phyloP scores from a whole-genome alignment of 2,888 invertebrate species.

The Drosophila siamana region DNA sequence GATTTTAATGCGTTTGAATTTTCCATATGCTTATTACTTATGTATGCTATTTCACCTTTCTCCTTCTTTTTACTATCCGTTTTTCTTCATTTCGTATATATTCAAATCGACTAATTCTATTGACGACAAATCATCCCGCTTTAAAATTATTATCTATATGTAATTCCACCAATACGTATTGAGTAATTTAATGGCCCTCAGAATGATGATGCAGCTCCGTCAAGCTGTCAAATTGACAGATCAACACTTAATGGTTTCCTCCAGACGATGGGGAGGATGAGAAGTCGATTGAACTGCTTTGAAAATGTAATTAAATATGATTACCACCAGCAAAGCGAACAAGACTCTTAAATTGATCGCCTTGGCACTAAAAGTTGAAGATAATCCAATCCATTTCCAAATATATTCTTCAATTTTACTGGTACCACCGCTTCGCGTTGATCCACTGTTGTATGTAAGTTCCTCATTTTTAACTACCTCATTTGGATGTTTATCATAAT shows the following conservation, averaged over 20 bases:
- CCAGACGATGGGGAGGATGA: neutral
- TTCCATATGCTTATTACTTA: constrained; percentile 69
- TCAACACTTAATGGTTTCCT: constrained; percentile 4
- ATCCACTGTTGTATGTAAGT: constrained; percentile 90
- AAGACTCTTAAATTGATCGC: constrained; percentile 19
- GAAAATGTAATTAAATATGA: constrained; percentile 31
- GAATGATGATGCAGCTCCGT: constrained; percentile 18
- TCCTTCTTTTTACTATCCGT: constrained; percentile 65
- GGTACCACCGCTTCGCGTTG: constrained; percentile 27
- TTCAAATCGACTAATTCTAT: constrained; percentile 36
- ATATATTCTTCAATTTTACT: constrained; percentile 4
- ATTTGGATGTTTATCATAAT: constrained; percentile 94
- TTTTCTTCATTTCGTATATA: constrained; percentile 20
- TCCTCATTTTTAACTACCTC: constrained; percentile 97
- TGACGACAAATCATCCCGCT: constrained; percentile 15
- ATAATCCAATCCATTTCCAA: constrained; percentile 22
- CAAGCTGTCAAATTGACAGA: constrained; percentile 37
- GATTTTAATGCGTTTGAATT: constrained; percentile 61
- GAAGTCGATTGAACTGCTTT: constrained; percentile 1
- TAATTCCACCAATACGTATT: constrained; percentile 22
- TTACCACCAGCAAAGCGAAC: constrained; percentile 11
- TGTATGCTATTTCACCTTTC: constrained; percentile 79
- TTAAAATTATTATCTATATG: constrained; percentile 38
- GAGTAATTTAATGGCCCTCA: constrained; percentile 21
- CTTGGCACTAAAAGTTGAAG: constrained; percentile 2